Evolutionary conservation across 2,797 vertebrate genomes (phyloP), one percentile per base, ranked within the genome.

Genomic region (Gobio occitaniae): DNA sequence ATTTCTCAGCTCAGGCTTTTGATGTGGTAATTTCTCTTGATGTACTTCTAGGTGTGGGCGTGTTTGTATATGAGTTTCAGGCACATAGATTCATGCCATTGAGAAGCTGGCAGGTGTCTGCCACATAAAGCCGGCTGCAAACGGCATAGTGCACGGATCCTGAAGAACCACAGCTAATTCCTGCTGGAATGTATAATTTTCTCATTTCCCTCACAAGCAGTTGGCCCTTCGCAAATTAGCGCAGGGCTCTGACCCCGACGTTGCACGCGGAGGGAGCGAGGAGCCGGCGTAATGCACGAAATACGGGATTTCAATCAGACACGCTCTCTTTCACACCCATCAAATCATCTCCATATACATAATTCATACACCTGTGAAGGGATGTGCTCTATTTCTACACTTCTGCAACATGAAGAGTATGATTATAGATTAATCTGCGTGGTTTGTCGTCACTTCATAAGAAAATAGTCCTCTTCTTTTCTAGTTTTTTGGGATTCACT

Each of bases 281-380:
- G 88, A 94, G 92, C 90, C 83, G 79, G 81, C 86, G 84, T 82
- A 89, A 86, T 78, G 82, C 89, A 68, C 87, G 90, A 87, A 91
- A 88, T 90, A 90, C 89, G 74, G 87, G 86, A 90, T 94, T 93
- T 90, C 92, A 95, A 96, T 96, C 95, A 95, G 92, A 87, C 87
- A 78, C 91, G 89, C 72, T 86, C 89, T 91, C 50, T 93, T 93
- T 94, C 92, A 91, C 93, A 92, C 93, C 93, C 92, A 92, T 94
- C 92, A 94, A 95, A 94, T 95, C 94, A 95, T 93, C 77, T 84
- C 88, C 89, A 90, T 94, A 95, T 95, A 94, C 95, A 95, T 95
- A 95, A 95, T 95, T 95, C 94, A 95, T 94, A 91, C 91, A 91
- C 91, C 94, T 92, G 91, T 90, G 91, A 93, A 85, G 84, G 86